Percentiles rank a stretch among this genome's conserved stretches.
Evolutionary conservation across 2,113 vertebrate species (phyloP).

Genomic region (Murina feae): DNA sequence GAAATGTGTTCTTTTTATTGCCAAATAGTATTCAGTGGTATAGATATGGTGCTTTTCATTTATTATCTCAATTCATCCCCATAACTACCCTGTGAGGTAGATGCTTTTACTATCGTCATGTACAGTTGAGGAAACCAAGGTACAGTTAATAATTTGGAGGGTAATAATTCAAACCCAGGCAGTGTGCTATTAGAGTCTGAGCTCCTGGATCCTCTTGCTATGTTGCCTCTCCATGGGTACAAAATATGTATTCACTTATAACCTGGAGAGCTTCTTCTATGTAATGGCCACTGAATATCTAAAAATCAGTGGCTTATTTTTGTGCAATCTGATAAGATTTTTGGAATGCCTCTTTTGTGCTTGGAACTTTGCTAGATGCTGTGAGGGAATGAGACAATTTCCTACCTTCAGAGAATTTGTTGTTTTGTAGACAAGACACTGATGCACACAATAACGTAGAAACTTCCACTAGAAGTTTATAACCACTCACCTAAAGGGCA

Average conservation of each 20-base stretch:
- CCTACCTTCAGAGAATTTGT: neutral
- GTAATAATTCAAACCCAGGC: neutral
- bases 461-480: neutral
- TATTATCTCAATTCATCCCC: neutral
- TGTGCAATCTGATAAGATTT: neutral
- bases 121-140: neutral
- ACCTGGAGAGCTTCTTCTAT: neutral
- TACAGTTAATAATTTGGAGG: neutral
- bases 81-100: neutral
- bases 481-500: neutral
- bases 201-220: neutral
- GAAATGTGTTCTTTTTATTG: constrained; percentile 16
- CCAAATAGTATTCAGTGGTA: neutral
- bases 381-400: neutral
- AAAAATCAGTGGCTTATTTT: neutral
- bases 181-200: neutral
- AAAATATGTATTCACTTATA: neutral
- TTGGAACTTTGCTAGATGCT: neutral
- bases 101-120: neutral
- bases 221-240: neutral
- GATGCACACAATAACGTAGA: neutral
- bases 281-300: neutral
- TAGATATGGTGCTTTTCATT: neutral
- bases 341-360: neutral
- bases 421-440: neutral